A percentile compares a stretch with the other conserved stretches of the same genome.
Evolutionary conservation across 2,888 invertebrate genomes (phyloP).

Genomic region (Sisyra terminalis): DNA sequence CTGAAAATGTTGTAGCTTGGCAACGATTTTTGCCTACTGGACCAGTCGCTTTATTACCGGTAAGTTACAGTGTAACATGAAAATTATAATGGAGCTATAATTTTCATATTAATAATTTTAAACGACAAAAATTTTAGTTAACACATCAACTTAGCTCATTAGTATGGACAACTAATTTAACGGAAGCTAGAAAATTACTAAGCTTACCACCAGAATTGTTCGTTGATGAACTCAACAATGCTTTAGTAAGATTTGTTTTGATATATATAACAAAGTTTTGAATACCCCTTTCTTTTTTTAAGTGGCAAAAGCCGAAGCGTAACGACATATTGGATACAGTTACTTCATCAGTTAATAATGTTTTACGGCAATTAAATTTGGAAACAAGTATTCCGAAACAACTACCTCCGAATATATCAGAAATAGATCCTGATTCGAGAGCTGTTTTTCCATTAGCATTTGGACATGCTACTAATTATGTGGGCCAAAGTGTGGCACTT

Average conservation of each 20-base stretch:
- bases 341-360: constrained; percentile 33
- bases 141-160: constrained; percentile 63
- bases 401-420: constrained; percentile 48
- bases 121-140: constrained; percentile 40
- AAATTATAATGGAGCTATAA: background rate
- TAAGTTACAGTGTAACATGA: constrained; percentile 21
- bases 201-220: constrained; percentile 60
- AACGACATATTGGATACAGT: constrained; percentile 34
- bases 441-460: constrained; percentile 88
- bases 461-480: constrained; percentile 76
- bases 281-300: constrained; percentile 12
- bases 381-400: constrained; percentile 23
- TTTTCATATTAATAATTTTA: too few species aligned
- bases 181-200: constrained; percentile 58
- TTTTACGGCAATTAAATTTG: constrained; percentile 25
- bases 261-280: background rate
- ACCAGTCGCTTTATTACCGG: constrained; percentile 82
- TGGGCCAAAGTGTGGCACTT: constrained; percentile 62
- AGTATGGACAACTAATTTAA: constrained; percentile 80
- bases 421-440: constrained; percentile 42
- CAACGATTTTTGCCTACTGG: constrained; percentile 88
- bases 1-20: constrained; percentile 82
- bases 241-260: constrained; percentile 42
- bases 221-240: constrained; percentile 73
- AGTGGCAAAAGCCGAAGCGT: constrained; percentile 46